A percentile compares a stretch with the other conserved stretches of the same genome.
Evolutionary conservation across 2,113 vertebrate genomes (phyloP).

Genomic region (Onychorhynchus coronatus): DNA sequence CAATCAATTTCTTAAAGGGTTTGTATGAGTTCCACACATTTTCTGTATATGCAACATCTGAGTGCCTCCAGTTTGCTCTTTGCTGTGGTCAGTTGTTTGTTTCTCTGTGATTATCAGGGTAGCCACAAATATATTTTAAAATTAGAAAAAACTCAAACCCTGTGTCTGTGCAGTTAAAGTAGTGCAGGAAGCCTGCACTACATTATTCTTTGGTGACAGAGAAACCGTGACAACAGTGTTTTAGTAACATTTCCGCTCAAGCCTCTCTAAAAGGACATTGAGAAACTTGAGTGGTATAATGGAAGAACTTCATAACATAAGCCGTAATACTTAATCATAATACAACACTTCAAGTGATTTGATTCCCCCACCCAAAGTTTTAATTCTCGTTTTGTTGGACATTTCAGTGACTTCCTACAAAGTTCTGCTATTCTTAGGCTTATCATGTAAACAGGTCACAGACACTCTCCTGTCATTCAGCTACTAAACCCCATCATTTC

Average conservation of each 20-base stretch:
- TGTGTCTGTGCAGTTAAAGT: background rate
- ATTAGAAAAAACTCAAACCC: background rate
- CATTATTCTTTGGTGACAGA: constrained; percentile 5
- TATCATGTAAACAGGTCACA: background rate
- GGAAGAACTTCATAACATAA: background rate
- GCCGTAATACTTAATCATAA: background rate
- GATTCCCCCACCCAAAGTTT: background rate
- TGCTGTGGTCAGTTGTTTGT: background rate
- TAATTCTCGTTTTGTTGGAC: constrained; percentile 17
- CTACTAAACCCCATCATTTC: constrained; percentile 4
- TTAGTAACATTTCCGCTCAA: constrained; percentile 44
- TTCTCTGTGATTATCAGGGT: constrained; percentile 13
- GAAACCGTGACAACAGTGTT: background rate
- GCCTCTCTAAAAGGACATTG: background rate
- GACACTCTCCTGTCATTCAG: constrained; percentile 3
- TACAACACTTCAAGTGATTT: background rate
- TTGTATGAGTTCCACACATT: background rate
- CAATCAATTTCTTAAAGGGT: background rate
- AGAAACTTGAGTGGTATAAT: background rate
- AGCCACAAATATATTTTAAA: constrained; percentile 19
- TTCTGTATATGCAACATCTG: background rate
- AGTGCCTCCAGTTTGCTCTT: background rate
- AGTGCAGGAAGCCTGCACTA: constrained; percentile 48
- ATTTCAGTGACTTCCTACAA: constrained; percentile 29
- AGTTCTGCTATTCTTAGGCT: constrained; percentile 35